Evolutionary conservation across 2,797 vertebrate genomes (phyloP).

Genomic region (Spinus pinus): DNA sequence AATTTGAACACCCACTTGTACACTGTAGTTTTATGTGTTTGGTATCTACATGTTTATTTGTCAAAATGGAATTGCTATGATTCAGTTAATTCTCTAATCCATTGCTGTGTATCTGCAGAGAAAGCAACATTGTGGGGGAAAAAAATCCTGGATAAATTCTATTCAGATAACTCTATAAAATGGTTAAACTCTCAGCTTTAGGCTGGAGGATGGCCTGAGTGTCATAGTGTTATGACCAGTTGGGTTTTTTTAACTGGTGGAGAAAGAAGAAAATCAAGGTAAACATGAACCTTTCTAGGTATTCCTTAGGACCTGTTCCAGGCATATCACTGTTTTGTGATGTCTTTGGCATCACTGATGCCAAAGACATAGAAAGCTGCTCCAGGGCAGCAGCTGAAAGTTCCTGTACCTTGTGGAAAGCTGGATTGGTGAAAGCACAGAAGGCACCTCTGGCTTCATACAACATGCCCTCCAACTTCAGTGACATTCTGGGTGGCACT

Average conservation of each 20-base stretch:
- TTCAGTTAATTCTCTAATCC: neutral
- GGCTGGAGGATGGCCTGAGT: neutral
- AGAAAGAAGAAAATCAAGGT: neutral
- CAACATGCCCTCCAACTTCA: neutral
- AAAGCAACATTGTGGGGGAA: neutral
- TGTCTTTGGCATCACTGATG: neutral
- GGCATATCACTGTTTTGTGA: neutral
- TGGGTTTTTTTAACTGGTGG: neutral
- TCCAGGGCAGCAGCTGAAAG: neutral
- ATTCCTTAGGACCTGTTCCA: neutral
- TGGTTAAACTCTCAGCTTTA: neutral
- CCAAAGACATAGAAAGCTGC: neutral
- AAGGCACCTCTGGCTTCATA: fast-evolving
- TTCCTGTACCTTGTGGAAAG: neutral
- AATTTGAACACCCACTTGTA: neutral
- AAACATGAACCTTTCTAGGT: neutral
- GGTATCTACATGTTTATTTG: conserved; percentile 1
- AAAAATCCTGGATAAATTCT: neutral
- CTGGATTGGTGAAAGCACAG: neutral
- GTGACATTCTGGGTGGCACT: fast-evolving
- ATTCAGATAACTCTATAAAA: neutral
- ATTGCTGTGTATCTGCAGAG: neutral
- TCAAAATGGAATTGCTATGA: neutral
- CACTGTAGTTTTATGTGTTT: neutral
- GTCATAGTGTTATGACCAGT: neutral